phyloP scores from a whole-genome alignment of 2,113 vertebrate genomes.

The Odontophorus gujanensis region DNA sequence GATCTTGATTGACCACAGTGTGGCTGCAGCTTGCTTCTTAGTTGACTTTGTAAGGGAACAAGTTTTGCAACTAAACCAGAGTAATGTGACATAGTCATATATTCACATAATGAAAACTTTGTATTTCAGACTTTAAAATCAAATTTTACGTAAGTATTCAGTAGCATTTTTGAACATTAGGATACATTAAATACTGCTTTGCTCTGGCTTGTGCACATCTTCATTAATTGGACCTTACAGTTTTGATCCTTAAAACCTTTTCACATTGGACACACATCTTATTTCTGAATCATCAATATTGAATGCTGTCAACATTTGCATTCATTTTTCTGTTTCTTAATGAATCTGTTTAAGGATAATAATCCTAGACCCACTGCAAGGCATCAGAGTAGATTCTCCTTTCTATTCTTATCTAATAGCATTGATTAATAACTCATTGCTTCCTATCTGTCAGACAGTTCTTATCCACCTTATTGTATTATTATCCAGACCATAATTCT shows the following conservation, averaged over 20 bases:
- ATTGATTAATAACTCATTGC: slow-evolving; percentile 70
- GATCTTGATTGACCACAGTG: background rate
- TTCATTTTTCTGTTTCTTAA: slow-evolving; percentile 18
- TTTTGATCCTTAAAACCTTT: slow-evolving; percentile 15
- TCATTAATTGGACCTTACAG: slow-evolving; percentile 12
- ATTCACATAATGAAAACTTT: background rate
- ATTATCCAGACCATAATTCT: slow-evolving; percentile 51
- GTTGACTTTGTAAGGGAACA: background rate
- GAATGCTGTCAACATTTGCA: slow-evolving; percentile 41
- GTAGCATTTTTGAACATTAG: background rate
- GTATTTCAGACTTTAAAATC: background rate
- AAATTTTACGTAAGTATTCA: background rate
- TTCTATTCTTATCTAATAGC: slow-evolving; percentile 54
- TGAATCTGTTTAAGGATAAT: slow-evolving; percentile 31
- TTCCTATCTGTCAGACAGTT: slow-evolving; percentile 57
- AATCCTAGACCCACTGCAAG: background rate
- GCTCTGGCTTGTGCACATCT: background rate
- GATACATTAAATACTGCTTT: background rate
- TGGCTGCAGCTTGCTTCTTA: background rate
- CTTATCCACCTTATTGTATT: slow-evolving; percentile 59
- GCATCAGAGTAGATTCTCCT: slow-evolving; percentile 18
- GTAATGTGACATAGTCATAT: background rate
- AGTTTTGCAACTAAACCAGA: background rate
- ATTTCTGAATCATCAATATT: slow-evolving; percentile 18
- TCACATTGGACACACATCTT: background rate